phyloP scores from a whole-genome alignment of 1,140 invertebrate genomes.

The Agraylea sexmaculata region DNA sequence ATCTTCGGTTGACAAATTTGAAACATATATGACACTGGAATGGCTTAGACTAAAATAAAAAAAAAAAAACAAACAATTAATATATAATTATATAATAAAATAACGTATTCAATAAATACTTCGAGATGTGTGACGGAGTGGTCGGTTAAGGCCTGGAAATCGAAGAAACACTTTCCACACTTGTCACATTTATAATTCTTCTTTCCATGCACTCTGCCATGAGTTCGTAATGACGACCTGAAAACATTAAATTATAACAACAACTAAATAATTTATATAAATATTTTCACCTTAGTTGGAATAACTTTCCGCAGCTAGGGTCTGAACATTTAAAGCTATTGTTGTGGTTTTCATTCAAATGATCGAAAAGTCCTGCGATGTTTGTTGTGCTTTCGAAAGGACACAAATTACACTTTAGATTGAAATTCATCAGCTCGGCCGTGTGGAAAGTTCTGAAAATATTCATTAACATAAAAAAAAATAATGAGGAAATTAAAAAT shows the following conservation, averaged over 20 bases:
- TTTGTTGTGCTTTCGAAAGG: constrained; percentile 5
- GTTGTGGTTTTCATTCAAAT: constrained; percentile 18
- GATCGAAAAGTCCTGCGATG: constrained; percentile 18
- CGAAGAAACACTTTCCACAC: constrained; percentile 37
- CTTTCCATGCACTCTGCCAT: constrained; percentile 37
- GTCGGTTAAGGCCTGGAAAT: constrained; percentile 40
- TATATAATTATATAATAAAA: background rate
- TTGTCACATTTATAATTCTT: constrained; percentile 35
- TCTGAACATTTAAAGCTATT: constrained; percentile 11
- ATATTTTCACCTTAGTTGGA: constrained; percentile 18
- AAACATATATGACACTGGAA: constrained; percentile 43
- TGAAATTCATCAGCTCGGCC: constrained; percentile 11
- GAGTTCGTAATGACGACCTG: constrained; percentile 40
- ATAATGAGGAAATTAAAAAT: constrained; percentile 2
- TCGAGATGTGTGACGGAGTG: constrained; percentile 40
- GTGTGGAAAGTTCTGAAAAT: constrained; percentile 16
- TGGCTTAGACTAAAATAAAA: constrained; percentile 33
- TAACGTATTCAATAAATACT: constrained; percentile 21
- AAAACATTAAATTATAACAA: too few species aligned
- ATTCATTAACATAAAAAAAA: too few species aligned
- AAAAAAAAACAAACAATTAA: constrained; percentile 1
- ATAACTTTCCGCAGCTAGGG: constrained; percentile 25
- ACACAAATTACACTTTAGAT: constrained; percentile 12
- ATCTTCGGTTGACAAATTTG: constrained; percentile 37
- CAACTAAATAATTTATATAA: constrained; percentile 24